phyloP scores from a whole-genome alignment of 2,113 vertebrate genomes.

The Megaleporinus macrocephalus region DNA sequence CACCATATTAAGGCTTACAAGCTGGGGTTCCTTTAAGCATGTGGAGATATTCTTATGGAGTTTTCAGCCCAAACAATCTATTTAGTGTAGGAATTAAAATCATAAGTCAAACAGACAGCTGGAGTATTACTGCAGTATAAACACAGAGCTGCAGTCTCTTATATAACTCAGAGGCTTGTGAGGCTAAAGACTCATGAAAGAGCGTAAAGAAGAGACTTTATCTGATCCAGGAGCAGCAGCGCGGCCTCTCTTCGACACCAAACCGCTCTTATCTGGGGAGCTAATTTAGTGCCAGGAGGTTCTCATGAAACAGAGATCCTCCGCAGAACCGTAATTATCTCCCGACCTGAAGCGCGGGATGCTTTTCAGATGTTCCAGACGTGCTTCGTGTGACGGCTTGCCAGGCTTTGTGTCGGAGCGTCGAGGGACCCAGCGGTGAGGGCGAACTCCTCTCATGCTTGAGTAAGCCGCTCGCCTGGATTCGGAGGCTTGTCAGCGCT shows the following conservation, averaged over 20 bases:
- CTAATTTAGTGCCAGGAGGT: background rate
- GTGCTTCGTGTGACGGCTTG: background rate
- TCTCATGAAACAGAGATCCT: background rate
- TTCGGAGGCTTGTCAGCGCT: conserved; percentile 2
- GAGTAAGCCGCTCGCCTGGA: conserved; percentile 1
- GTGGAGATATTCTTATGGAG: no score
- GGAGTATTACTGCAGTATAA: background rate
- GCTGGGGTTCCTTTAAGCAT: no score
- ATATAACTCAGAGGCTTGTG: background rate
- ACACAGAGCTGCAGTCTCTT: background rate
- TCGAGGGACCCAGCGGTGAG: conserved; percentile 25
- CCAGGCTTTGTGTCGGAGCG: background rate
- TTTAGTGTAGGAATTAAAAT: background rate
- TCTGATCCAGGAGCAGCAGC: background rate
- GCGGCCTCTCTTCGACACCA: background rate
- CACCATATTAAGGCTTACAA: no score
- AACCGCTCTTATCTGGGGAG: background rate
- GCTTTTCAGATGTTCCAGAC: background rate
- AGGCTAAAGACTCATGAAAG: background rate
- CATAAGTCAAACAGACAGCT: background rate
- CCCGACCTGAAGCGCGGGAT: background rate
- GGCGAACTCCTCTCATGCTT: conserved; percentile 17
- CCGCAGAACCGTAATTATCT: background rate
- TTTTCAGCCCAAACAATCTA: no score
- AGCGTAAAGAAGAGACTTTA: background rate